phyloP scores from a whole-genome alignment of 2,888 invertebrate species.

The Tetrapedia diversipes region DNA sequence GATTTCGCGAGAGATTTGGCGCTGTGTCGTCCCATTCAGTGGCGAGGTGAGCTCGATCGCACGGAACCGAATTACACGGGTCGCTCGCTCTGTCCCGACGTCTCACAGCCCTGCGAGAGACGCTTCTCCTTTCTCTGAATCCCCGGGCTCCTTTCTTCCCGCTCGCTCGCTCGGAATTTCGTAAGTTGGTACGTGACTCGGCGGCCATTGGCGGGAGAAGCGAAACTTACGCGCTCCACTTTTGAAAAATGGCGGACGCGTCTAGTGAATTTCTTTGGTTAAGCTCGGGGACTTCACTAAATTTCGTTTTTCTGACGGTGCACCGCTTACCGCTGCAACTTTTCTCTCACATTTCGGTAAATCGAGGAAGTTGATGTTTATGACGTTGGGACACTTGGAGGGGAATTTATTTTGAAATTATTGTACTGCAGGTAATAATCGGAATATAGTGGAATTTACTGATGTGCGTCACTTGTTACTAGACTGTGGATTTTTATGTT shows the following conservation, averaged over 20 bases:
- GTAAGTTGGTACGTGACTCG: conserved; percentile 54
- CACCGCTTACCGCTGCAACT: neutral
- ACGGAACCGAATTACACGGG: conserved; percentile 78
- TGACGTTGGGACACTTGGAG: no score
- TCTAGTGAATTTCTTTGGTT: no score
- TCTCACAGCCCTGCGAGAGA: no score
- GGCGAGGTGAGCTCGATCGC: conserved; percentile 71
- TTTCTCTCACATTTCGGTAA: neutral
- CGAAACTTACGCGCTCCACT: neutral
- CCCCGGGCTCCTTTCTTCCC: conserved; percentile 9
- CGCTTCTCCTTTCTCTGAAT: conserved; percentile 30
- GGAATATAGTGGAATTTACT: no score
- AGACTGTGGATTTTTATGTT: no score
- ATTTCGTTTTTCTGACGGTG: neutral
- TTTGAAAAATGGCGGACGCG: neutral
- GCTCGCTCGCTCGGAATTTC: conserved; percentile 29
- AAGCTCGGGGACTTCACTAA: no score
- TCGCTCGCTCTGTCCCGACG: conserved; percentile 72
- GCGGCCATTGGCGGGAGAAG: conserved; percentile 1
- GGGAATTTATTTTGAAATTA: no score
- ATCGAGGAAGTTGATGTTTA: no score
- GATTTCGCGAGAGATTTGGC: conserved; percentile 79
- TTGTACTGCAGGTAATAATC: no score
- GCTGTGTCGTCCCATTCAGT: conserved; percentile 52
- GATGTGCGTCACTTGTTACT: no score